A percentile compares a stretch with the other conserved stretches of the same genome.
Conservation (phyloP, 2,113 vertebrate species). For the Promerops cafer region DNA sequence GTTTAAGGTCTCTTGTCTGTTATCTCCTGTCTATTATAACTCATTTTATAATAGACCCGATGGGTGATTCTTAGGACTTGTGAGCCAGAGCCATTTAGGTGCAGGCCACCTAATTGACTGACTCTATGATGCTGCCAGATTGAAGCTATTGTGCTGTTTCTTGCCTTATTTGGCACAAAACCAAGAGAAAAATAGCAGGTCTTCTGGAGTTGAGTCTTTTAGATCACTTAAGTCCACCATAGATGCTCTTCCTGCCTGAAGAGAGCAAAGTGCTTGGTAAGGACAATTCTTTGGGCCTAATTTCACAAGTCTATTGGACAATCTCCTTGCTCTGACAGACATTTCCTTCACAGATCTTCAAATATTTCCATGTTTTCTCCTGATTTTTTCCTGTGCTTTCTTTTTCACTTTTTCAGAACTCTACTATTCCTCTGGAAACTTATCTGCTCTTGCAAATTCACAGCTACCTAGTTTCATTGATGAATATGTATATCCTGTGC, state of each 20-base stretch:
- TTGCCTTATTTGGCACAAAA: neutral
- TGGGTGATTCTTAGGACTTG: rapidly evolving
- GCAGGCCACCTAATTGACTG: neutral
- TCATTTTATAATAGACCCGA: neutral
- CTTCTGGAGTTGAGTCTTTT: neutral
- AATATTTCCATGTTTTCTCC: neutral
- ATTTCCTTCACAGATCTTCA: neutral
- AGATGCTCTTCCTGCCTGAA: neutral
- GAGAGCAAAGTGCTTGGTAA: neutral
- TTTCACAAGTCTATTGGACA: neutral
- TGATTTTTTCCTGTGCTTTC: neutral
- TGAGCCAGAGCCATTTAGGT: neutral
- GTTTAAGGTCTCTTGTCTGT: neutral
- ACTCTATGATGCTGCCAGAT: neutral
- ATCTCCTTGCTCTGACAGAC: neutral
- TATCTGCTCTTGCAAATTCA: neutral
- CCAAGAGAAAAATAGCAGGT: neutral
- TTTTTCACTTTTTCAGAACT: neutral
- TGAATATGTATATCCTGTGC: neutral
- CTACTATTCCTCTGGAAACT: neutral
- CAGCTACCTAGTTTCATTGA: neutral
- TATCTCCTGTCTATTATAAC: neutral
- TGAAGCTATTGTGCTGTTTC: neutral
- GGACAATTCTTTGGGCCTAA: neutral
- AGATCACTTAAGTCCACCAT: neutral